Conservation (phyloP, 2,113 vertebrate species). For the Phyllostomus discolor region DNA sequence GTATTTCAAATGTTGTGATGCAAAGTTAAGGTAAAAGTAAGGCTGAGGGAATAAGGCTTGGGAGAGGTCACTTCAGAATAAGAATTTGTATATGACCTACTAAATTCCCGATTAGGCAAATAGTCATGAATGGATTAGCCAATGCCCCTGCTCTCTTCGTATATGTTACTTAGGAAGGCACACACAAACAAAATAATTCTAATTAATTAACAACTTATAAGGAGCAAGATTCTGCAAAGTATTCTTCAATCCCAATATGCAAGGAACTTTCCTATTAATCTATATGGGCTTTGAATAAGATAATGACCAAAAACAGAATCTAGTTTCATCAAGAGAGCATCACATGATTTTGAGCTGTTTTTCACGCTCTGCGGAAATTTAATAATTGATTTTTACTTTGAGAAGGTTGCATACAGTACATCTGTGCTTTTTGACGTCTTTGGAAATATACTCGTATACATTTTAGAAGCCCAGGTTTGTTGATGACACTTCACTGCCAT, state of each 20-base stretch:
- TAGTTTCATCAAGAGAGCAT: background rate
- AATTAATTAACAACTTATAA: background rate
- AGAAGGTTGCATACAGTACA: background rate
- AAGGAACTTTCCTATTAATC: background rate
- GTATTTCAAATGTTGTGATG: background rate
- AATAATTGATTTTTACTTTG: background rate
- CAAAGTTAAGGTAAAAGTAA: background rate
- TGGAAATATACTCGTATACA: conserved; percentile 24
- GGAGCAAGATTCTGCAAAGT: background rate
- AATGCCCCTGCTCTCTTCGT: background rate
- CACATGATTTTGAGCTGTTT: background rate
- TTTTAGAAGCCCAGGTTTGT: conserved; percentile 55
- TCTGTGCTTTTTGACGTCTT: conserved; percentile 22
- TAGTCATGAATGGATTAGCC: background rate
- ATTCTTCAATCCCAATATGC: background rate
- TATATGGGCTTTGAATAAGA: background rate
- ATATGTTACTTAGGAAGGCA: background rate
- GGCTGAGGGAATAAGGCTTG: accelerated
- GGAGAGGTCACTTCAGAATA: background rate
- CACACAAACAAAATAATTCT: background rate
- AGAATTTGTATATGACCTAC: background rate
- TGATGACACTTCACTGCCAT: conserved; percentile 40
- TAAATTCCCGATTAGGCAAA: background rate
- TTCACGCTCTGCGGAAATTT: background rate
- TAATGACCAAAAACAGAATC: background rate